Percentiles rank a stretch among this genome's conserved stretches.
Evolutionary conservation across 2,113 vertebrate genomes (phyloP).

Genomic region (Scopus umbretta): DNA sequence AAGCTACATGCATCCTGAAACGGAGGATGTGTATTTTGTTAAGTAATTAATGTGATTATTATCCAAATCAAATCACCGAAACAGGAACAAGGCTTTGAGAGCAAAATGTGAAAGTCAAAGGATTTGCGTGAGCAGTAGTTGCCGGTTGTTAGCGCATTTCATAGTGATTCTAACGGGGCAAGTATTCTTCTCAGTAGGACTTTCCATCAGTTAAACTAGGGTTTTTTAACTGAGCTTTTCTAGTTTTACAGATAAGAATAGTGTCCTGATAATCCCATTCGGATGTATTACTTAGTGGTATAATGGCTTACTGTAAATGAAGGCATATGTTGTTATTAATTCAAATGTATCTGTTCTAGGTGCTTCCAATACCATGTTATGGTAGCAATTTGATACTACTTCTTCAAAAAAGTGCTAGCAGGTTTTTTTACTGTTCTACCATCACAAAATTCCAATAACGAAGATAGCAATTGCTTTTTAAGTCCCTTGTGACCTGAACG

Average conservation of each 20-base stretch:
- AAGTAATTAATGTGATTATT: background rate
- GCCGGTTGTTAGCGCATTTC: background rate
- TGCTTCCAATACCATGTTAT: background rate
- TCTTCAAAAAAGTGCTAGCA: background rate
- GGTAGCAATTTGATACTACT: background rate
- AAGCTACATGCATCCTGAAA: background rate
- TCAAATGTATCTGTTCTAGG: background rate
- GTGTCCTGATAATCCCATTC: background rate
- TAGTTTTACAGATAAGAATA: background rate
- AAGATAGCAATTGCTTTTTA: background rate
- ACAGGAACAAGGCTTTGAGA: background rate
- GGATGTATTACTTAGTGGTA: background rate
- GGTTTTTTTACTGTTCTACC: background rate
- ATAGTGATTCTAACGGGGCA: rapidly evolving
- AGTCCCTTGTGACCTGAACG: background rate
- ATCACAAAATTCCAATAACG: background rate
- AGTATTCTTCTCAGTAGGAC: background rate
- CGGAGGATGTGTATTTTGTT: background rate
- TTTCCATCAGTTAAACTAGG: background rate
- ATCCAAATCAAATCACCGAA: background rate
- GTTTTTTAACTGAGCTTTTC: background rate
- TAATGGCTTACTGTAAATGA: background rate
- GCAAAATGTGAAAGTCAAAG: background rate
- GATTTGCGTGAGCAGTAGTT: background rate
- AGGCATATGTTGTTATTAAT: background rate